Evolutionary conservation across 2,797 vertebrate species (phyloP).

Genomic region (Sitta carolinensis): DNA sequence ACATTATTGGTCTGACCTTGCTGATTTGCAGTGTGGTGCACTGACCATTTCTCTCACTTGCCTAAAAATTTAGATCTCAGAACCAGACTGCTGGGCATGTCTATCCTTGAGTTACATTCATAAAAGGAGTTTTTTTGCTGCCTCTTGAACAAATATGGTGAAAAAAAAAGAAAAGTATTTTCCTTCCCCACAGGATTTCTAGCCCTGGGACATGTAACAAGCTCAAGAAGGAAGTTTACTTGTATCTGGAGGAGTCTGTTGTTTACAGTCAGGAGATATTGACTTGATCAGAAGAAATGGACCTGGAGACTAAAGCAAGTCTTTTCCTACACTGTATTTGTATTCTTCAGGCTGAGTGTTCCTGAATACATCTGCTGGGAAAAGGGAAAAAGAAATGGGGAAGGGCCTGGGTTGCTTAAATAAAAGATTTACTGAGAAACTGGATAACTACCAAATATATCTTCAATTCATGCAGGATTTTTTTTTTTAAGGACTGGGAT

Average conservation of each 20-base stretch:
- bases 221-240: background rate
- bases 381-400: background rate
- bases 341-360: background rate
- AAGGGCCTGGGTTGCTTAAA: background rate
- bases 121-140: background rate
- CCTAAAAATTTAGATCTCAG: background rate
- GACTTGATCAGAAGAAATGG: background rate
- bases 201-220: background rate
- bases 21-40: rapidly evolving
- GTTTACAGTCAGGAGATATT: background rate
- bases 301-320: background rate
- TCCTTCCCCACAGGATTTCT: background rate
- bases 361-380: background rate
- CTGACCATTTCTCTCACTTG: background rate
- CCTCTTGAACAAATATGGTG: background rate
- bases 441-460: background rate
- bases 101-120: background rate
- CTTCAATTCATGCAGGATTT: background rate
- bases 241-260: rapidly evolving
- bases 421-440: background rate
- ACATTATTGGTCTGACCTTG: rapidly evolving
- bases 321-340: background rate
- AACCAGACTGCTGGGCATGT: rapidly evolving
- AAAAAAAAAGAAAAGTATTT: background rate
- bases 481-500: background rate